Evolutionary conservation across 2,888 invertebrate genomes (phyloP).

Genomic region (Metacarcinus magister): DNA sequence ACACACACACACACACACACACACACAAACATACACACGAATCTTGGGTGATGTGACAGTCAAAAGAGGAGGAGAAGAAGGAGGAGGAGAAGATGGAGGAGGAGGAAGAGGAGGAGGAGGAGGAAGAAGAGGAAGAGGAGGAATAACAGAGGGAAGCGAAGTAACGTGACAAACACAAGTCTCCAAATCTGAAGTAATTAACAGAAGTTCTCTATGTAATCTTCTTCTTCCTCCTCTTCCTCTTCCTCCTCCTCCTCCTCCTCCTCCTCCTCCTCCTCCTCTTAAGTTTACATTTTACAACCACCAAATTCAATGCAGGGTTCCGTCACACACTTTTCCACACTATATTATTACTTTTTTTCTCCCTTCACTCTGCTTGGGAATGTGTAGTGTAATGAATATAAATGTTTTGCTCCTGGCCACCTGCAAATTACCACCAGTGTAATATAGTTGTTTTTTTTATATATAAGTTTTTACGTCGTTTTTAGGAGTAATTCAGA

Average conservation of each 20-base stretch:
- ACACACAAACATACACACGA: background rate
- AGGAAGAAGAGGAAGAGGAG: too few relatives aligned
- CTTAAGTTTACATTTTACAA: too few relatives aligned
- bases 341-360: too few relatives aligned
- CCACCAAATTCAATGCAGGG: too few relatives aligned
- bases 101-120: background rate
- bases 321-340: background rate
- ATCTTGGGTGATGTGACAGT: background rate
- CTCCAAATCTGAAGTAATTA: background rate
- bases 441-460: background rate
- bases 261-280: conserved; percentile 19
- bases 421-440: background rate
- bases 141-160: background rate
- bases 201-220: background rate
- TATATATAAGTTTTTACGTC: background rate
- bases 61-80: background rate
- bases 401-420: background rate
- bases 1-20: background rate
- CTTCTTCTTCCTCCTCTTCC: background rate
- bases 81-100: background rate
- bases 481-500: too few relatives aligned
- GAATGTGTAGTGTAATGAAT: background rate
- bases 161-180: background rate
- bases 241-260: background rate
- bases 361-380: background rate